Evolutionary conservation across 2,113 vertebrate species (phyloP), one percentile per base, ranked within the genome.

Genomic region (Rhinolophus ferrumequinum): DNA sequence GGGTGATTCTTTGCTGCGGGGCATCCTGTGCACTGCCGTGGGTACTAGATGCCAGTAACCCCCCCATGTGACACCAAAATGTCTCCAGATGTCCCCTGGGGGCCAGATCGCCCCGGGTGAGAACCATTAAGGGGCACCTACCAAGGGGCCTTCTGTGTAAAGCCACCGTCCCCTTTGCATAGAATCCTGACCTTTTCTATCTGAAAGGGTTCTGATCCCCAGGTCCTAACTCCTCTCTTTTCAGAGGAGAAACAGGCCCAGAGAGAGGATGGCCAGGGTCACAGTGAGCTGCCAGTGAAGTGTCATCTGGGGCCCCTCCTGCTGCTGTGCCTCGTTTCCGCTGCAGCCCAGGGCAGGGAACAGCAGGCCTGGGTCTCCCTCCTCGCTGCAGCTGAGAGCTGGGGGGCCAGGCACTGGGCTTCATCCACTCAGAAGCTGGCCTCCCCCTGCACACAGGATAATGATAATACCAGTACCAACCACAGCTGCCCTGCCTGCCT

Each of bases 341-440:
- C 18, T 7, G 50, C 35, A 8, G 56, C 67, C 14, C 1, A 0
- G 35, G 33, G 28, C 0, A 0, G 1, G 7, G 62, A 14, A 10
- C 47, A 3, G 26, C 12, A 58, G 56, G 62, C 56, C 64, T 11
- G 52, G 41, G 13, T 14, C 54, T 24, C n/a, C 0, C 0, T 64
- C 26, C 54, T 60, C 8, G 10, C 38, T 5, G 4, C 21, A 5
- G 8, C 12, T 14, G 24, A 2, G 58, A 28, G 41, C 21, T 0
- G 1, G 3, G 13, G 21, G 15, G 0, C 12, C 12, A 2, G 18
- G 21, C 21, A 3, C 3, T 0, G 8, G 50, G 1, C 0, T 13
- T 22, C 6, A 1, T 15, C 41, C 7, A 5, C 21, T 30, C 8
- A 1, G 24, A 22, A n/a, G 54, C 80, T 4, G 10, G n/a, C 30